Conservation (phyloP, 2,113 vertebrate species). For the Sisor rabdophorus region DNA sequence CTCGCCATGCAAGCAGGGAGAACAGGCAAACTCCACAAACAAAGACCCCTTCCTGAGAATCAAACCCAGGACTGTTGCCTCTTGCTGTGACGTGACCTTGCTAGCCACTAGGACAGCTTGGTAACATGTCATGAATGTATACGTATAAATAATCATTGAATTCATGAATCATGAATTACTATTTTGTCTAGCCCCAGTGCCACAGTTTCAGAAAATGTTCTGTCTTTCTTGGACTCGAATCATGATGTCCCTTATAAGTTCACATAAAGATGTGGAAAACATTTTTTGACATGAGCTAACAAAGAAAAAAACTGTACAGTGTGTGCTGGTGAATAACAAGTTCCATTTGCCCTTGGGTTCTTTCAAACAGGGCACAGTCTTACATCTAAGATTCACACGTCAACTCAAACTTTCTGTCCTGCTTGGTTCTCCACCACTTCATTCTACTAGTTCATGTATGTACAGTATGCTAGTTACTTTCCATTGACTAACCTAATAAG, state of each 20-base stretch:
- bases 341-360: neutral
- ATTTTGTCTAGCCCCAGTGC: neutral
- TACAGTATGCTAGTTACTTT: constrained; percentile 2
- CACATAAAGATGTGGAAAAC: neutral
- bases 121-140: neutral
- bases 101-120: too few relatives aligned
- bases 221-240: neutral
- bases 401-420: constrained; percentile 3
- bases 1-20: too few relatives aligned
- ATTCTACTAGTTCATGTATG: neutral
- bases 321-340: neutral
- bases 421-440: neutral
- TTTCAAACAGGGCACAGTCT: too few relatives aligned
- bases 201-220: neutral
- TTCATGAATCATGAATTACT: neutral
- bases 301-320: neutral
- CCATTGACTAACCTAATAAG: constrained; percentile 1
- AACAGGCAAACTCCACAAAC: too few relatives aligned
- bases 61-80: too few relatives aligned
- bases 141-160: neutral
- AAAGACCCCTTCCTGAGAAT: too few relatives aligned
- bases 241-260: neutral
- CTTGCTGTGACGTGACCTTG: too few relatives aligned
- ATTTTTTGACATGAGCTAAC: neutral
- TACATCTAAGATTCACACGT: neutral